Percentiles rank a stretch among this genome's conserved stretches.
These are phyloP conservation scores for Caenorhabditis auriculariae DNA, from an alignment of 2,888 invertebrate species.

Conservation along the genomic window DNA sequence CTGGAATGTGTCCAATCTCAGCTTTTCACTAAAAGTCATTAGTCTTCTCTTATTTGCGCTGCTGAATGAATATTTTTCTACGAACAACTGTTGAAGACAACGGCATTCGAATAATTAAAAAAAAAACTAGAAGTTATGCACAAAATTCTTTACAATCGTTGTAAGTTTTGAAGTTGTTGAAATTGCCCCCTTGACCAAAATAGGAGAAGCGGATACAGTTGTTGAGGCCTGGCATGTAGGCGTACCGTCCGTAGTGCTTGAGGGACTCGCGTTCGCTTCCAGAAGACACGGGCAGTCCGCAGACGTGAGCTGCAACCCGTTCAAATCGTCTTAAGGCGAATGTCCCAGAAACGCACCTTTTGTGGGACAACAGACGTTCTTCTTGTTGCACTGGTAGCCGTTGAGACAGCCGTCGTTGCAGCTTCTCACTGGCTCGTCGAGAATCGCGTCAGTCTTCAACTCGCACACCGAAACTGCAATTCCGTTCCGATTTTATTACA, in stretches of 20 bases:
- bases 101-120: too few relatives aligned
- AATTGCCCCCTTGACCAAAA: conserved; percentile 56
- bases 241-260: conserved; percentile 52
- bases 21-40: too few relatives aligned
- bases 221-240: conserved; percentile 42
- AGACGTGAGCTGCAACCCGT: conserved; percentile 40
- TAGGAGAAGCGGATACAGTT: conserved; percentile 55
- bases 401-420: conserved; percentile 35
- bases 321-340: neutral
- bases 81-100: too few relatives aligned
- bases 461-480: conserved; percentile 34
- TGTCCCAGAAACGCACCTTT: conserved; percentile 23
- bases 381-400: conserved; percentile 30
- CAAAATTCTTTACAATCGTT: conserved; percentile 50
- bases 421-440: conserved; percentile 24
- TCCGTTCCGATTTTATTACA: too few relatives aligned
- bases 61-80: too few relatives aligned
- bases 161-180: conserved; percentile 53
- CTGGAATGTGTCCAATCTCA: too few relatives aligned
- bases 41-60: too few relatives aligned
- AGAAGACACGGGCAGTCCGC: conserved; percentile 40
- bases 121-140: too few relatives aligned
- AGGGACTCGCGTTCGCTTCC: conserved; percentile 37
- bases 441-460: conserved; percentile 35
- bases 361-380: conserved; percentile 49